Percentiles rank a stretch among this genome's conserved stretches.
Conservation (phyloP, 2,113 vertebrate genomes). For the Myrmecophaga tridactyla region DNA sequence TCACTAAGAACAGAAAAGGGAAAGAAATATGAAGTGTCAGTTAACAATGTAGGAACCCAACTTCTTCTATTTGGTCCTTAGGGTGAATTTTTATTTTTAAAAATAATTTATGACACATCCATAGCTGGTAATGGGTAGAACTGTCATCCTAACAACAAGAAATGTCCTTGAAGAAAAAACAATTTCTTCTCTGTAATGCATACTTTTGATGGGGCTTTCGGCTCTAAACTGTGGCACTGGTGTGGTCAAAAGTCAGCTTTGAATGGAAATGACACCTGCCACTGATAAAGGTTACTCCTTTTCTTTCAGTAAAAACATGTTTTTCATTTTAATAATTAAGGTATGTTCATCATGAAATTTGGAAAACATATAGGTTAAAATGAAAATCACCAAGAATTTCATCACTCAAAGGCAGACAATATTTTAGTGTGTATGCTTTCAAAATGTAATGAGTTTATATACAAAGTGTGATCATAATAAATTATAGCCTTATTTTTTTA, state of each 20-base stretch:
- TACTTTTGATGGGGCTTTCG: background rate
- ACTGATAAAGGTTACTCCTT: background rate
- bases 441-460: background rate
- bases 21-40: background rate
- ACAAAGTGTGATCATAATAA: background rate
- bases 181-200: background rate
- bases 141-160: background rate
- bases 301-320: background rate
- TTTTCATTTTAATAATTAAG: background rate
- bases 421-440: background rate
- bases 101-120: background rate
- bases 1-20: conserved; percentile 85
- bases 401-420: background rate
- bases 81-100: background rate
- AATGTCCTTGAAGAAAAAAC: background rate
- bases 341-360: background rate
- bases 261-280: background rate
- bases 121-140: background rate
- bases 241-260: background rate
- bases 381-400: background rate
- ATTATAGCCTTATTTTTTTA: background rate
- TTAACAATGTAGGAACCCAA: background rate
- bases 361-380: background rate
- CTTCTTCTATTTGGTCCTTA: background rate
- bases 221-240: background rate